These are phyloP conservation scores for Galemys pyrenaicus DNA, from an alignment of 2,113 vertebrate genomes.

Conservation along the genomic window DNA sequence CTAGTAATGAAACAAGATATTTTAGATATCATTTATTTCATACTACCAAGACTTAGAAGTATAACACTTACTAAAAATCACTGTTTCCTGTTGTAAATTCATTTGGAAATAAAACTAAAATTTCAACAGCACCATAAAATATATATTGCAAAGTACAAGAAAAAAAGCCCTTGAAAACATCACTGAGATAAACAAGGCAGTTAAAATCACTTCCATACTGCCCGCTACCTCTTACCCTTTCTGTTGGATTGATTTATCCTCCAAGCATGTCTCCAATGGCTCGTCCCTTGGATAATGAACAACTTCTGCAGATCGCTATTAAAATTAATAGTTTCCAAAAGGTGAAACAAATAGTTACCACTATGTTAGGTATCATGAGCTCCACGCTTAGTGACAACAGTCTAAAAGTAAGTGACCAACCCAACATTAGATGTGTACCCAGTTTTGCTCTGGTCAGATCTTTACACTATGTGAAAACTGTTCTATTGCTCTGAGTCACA, in stretches of 20 bases:
- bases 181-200: not conserved
- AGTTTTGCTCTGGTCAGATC: not conserved
- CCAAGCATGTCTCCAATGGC: not conserved
- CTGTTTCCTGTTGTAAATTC: not conserved
- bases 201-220: not conserved
- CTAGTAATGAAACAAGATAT: not conserved
- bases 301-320: conserved; percentile 52
- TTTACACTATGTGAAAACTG: not conserved
- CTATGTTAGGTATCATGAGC: not conserved
- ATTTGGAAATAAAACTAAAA: not conserved
- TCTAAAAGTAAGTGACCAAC: not conserved
- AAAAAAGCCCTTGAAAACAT: not conserved
- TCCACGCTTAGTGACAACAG: not conserved
- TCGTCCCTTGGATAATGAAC: conserved; percentile 35
- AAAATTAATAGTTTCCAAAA: conserved; percentile 40
- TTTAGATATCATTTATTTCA: not conserved
- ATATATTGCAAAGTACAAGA: not conserved
- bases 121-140: not conserved
- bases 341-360: not conserved
- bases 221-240: conserved; percentile 72
- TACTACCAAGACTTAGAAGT: not conserved
- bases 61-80: not conserved
- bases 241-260: conserved; percentile 44
- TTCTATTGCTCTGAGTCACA: not conserved
- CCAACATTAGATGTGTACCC: not conserved